phyloP scores from a whole-genome alignment of 2,797 vertebrate species.

The Acipenser ruthenus region DNA sequence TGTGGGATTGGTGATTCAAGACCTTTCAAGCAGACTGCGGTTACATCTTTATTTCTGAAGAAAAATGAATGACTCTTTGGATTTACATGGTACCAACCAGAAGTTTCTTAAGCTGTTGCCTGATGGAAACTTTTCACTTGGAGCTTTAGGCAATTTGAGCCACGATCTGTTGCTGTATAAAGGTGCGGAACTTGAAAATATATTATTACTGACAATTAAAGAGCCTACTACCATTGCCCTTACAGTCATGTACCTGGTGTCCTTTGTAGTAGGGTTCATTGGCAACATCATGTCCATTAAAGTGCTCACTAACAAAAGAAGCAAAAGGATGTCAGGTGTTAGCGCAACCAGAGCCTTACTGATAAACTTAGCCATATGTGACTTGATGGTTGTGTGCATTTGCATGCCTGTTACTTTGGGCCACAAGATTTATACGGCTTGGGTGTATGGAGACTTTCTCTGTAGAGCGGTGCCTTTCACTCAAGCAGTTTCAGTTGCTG shows the following conservation, averaged over 20 bases:
- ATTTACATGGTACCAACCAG: fast-evolving
- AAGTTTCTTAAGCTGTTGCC: constrained; percentile 18
- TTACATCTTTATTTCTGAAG: constrained; percentile 8
- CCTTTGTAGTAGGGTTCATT: constrained; percentile 70
- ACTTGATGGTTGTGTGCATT: constrained; percentile 83
- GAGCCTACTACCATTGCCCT: constrained; percentile 74
- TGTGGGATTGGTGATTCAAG: neutral
- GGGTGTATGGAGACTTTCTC: constrained; percentile 84
- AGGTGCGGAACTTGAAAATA: constrained; percentile 62
- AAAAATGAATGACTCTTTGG: constrained; percentile 39
- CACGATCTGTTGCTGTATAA: constrained; percentile 36
- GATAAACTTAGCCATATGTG: constrained; percentile 80
- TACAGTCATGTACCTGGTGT: constrained; percentile 66
- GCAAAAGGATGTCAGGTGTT: constrained; percentile 54
- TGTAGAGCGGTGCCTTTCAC: constrained; percentile 81
- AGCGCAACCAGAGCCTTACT: constrained; percentile 77
- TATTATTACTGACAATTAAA: constrained; percentile 68
- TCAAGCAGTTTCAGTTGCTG: constrained; percentile 78
- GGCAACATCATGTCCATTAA: constrained; percentile 81
- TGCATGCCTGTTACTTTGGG: constrained; percentile 87
- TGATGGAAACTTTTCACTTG: constrained; percentile 36
- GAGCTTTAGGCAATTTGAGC: constrained; percentile 31
- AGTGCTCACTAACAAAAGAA: constrained; percentile 68
- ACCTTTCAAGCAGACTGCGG: neutral
- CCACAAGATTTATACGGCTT: constrained; percentile 78